Base-by-base conservation (phyloP, 1,140 invertebrate species). In the Bombus vancouverensis region DNA sequence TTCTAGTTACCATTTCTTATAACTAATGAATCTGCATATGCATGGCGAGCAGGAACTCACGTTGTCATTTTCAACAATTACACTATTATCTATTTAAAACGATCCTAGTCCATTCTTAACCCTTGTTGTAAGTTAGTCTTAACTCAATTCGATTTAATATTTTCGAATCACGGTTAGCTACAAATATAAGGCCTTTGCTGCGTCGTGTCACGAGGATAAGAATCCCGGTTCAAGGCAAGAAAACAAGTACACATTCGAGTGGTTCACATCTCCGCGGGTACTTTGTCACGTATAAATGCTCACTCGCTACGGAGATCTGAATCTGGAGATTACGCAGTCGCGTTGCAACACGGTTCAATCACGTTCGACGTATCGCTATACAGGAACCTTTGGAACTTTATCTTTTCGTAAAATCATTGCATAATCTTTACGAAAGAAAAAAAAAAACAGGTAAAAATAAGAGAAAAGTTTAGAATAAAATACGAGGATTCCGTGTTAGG, bases 311-410 rank as follows among this genome's bases (percentile, higher is more conserved):
- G 28, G 5, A 42, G n/a, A 68, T 87, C 85, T 87, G 79, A 87
- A 84, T 87, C 81, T 53, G 85, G 81, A 73, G 81, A 73, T 87
- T 87, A 87, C 84, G 75, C 32, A 66, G 42, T 39, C 75, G n/a
- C 81, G 75, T 65, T 79, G 85, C 85, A 83, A 86, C 34, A 77
- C 57, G 53, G 32, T 71, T 81, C 81, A 77, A 83, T 53, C 53
- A 8, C 25, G 71, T 68, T 62, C 75, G 81, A 65, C 28, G 28
- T 57, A n/a, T n/a, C 57, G 13, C 3, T 22, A 4, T 3, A 12
- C 13, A 34, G 22, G 12, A 39, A 70, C 25, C 18, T 2, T 25
- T 10, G 62, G 0, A 28, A 62, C 59, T 62, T 62, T n/a, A 62
- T n/a, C 28, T 12, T 2, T 13, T 62, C 28, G 59, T 62, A 5